Evolutionary conservation across 2,888 invertebrate genomes (phyloP).

Genomic region (Piscicola geometra): DNA sequence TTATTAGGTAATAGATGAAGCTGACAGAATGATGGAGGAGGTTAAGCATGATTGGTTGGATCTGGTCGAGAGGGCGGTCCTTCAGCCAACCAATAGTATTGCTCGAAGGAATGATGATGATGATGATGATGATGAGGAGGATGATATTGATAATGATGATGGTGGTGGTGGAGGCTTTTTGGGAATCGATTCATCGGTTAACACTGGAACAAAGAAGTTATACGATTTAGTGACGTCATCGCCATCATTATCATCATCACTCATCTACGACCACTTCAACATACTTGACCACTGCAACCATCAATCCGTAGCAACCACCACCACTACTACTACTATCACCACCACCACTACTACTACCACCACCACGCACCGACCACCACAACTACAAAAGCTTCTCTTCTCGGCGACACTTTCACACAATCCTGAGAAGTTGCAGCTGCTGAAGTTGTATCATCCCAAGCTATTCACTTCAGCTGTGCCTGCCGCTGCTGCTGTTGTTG

Average conservation of each 20-base stretch:
- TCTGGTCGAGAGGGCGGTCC: slow-evolving; percentile 65
- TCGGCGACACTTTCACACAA: slow-evolving; percentile 96
- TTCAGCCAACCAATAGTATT: slow-evolving; percentile 4
- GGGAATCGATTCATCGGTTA: not conserved
- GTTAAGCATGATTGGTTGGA: slow-evolving; percentile 85
- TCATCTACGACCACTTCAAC: not conserved
- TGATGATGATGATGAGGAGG: not conserved
- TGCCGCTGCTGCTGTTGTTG: not conserved
- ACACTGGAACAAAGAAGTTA: not conserved
- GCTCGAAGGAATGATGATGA: not conserved
- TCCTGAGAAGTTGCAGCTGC: slow-evolving; percentile 83
- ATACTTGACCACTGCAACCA: not conserved
- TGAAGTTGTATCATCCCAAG: slow-evolving; percentile 84
- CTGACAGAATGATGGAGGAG: slow-evolving; percentile 87
- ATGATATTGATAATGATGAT: not conserved
- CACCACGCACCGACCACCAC: slow-evolving; percentile 26
- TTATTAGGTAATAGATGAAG: slow-evolving; percentile 91
- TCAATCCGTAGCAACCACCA: not conserved
- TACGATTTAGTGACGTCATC: slow-evolving; percentile 2
- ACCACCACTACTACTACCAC: slow-evolving; percentile 56
- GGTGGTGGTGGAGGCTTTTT: too few relatives aligned
- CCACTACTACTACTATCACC: not conserved
- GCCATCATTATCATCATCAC: not conserved
- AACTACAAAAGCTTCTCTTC: slow-evolving; percentile 79
- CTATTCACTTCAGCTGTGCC: slow-evolving; percentile 63